Conservation (phyloP, 2,888 invertebrate genomes). For the Scaptomyza polygonia region DNA sequence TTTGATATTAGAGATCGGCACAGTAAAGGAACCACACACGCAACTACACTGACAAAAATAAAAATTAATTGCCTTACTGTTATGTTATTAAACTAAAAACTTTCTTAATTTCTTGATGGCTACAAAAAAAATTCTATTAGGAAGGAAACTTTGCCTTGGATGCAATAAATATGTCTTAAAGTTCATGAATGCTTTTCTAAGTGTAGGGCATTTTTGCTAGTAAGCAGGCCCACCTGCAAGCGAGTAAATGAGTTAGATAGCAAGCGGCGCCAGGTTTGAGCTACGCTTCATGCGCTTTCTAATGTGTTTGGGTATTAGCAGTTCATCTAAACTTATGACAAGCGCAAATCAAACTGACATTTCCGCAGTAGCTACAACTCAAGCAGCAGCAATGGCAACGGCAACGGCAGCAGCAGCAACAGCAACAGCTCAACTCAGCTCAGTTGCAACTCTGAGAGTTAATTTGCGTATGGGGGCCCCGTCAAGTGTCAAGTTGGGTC, state of each 20-base stretch:
- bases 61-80: neutral
- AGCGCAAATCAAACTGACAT: constrained; percentile 80
- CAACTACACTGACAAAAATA: constrained; percentile 15
- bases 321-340: constrained; percentile 80
- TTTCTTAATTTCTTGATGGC: neutral
- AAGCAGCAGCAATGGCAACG: constrained; percentile 5
- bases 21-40: constrained; percentile 17
- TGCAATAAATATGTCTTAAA: neutral
- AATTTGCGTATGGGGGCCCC: constrained; percentile 59
- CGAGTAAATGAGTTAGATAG: constrained; percentile 9
- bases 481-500: constrained; percentile 46
- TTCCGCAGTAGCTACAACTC: constrained; percentile 68
- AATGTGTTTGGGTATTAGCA: constrained; percentile 80
- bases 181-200: neutral
- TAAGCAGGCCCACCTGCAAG: constrained; percentile 12
- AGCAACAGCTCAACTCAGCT: neutral
- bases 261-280: constrained; percentile 32
- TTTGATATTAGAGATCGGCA: constrained; percentile 70
- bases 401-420: constrained; percentile 3
- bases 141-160: no score
- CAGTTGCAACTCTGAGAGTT: constrained; percentile 35
- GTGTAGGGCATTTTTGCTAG: neutral
- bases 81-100: neutral
- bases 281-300: constrained; percentile 64
- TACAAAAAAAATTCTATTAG: no score